Conservation (phyloP, 2,888 invertebrate genomes). For the Drosophila nigricruria region DNA sequence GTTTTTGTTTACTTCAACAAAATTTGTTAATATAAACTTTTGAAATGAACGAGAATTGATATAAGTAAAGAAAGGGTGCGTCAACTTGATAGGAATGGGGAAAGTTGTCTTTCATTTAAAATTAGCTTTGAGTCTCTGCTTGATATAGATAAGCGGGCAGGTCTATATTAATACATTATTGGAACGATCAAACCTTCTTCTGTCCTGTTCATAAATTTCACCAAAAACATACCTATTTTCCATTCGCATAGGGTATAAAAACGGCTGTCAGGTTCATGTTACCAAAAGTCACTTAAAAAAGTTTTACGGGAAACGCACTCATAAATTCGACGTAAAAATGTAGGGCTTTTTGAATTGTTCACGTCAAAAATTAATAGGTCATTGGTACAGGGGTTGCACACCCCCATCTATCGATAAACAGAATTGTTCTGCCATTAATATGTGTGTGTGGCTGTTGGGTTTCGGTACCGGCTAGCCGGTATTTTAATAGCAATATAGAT, state of each 20-base stretch:
- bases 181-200: not conserved
- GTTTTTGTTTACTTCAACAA: not conserved
- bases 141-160: not conserved
- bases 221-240: not conserved
- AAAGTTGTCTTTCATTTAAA: not conserved
- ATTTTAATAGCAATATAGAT: constrained; percentile 36
- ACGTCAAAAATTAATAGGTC: constrained; percentile 73
- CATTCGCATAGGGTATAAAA: not conserved
- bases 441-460: constrained; percentile 34
- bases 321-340: constrained; percentile 35
- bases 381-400: constrained; percentile 36
- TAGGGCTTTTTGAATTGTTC: constrained; percentile 36
- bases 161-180: not conserved
- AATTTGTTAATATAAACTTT: not conserved
- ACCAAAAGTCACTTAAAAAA: constrained; percentile 24
- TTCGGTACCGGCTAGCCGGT: constrained; percentile 46
- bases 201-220: not conserved
- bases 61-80: too few relatives aligned
- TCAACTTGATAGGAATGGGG: not conserved
- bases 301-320: constrained; percentile 14
- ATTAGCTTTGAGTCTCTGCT: not conserved
- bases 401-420: constrained; percentile 26
- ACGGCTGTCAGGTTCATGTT: constrained; percentile 27
- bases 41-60: not conserved
- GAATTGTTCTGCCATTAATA: constrained; percentile 59